A percentile compares a stretch with the other conserved stretches of the same genome.
Conservation (phyloP, 2,888 invertebrate genomes). For the Thyatira batis region DNA sequence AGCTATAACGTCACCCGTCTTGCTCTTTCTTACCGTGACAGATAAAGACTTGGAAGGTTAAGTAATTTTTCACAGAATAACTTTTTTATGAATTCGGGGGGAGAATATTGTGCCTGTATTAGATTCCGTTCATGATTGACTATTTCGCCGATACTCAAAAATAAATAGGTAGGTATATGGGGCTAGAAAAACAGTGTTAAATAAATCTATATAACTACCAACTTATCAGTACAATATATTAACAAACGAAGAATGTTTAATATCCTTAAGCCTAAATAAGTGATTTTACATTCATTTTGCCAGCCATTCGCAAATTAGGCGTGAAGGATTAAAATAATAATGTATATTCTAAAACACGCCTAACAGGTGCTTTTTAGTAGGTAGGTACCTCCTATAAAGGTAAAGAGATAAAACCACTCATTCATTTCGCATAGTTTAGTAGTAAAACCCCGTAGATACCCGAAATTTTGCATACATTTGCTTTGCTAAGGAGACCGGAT, state of each 20-base stretch:
- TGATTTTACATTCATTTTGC: too few relatives aligned
- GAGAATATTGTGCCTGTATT: too few relatives aligned
- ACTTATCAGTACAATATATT: neutral
- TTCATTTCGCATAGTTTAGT: neutral
- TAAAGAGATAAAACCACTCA: neutral
- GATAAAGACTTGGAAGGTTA: too few relatives aligned
- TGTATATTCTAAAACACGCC: neutral
- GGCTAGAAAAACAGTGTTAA: too few relatives aligned
- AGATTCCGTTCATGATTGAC: too few relatives aligned
- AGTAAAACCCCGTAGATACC: neutral
- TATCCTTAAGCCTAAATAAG: neutral
- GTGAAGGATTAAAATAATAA: neutral
- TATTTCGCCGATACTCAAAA: neutral
- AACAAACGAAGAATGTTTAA: neutral
- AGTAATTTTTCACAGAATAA: too few relatives aligned
- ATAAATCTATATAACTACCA: too few relatives aligned
- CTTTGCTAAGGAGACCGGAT: neutral
- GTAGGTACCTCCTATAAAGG: neutral
- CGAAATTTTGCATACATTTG: constrained; percentile 1
- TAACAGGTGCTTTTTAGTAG: neutral
- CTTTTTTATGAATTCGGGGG: too few relatives aligned
- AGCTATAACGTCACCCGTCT: too few relatives aligned
- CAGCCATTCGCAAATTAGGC: neutral
- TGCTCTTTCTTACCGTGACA: too few relatives aligned
- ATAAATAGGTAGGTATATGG: too few relatives aligned